Conservation (phyloP, 1,140 invertebrate species). For the Paracyclopina nana region DNA sequence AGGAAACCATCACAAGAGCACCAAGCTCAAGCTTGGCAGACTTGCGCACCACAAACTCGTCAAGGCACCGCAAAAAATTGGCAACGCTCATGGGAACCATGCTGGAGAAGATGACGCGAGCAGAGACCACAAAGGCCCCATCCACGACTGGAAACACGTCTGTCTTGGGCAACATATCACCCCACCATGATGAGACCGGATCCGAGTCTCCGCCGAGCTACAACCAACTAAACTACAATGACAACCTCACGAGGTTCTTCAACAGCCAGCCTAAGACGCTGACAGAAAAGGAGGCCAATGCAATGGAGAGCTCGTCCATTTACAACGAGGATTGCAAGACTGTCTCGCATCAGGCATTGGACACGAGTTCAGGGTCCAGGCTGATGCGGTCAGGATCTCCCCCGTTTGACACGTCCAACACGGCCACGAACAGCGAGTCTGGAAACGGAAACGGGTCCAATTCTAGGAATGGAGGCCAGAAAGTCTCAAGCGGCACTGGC, state of each 20-base stretch:
- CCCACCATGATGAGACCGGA: constrained; percentile 57
- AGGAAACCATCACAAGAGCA: neutral
- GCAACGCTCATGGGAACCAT: constrained; percentile 50
- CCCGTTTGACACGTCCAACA: too few relatives aligned
- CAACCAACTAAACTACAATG: constrained; percentile 65
- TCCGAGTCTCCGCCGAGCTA: constrained; percentile 60
- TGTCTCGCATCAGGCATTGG: too few relatives aligned
- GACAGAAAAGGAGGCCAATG: constrained; percentile 1
- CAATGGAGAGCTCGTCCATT: neutral
- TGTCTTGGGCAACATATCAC: constrained; percentile 63
- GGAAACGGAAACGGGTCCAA: too few relatives aligned
- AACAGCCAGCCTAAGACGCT: constrained; percentile 14
- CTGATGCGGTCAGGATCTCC: too few relatives aligned
- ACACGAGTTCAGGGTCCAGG: too few relatives aligned
- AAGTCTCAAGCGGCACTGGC: too few relatives aligned
- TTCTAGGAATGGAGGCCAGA: too few relatives aligned
- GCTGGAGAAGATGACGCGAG: constrained; percentile 37
- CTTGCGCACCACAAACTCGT: constrained; percentile 24
- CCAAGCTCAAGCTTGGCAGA: neutral
- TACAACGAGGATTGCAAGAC: too few relatives aligned
- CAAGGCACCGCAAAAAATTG: constrained; percentile 45
- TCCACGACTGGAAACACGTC: neutral
- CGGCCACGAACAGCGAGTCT: too few relatives aligned
- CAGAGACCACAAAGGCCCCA: constrained; percentile 23
- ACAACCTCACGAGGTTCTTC: constrained; percentile 44